Base-by-base conservation (phyloP, 2,797 vertebrate species). In the Adelosebastes latens region DNA sequence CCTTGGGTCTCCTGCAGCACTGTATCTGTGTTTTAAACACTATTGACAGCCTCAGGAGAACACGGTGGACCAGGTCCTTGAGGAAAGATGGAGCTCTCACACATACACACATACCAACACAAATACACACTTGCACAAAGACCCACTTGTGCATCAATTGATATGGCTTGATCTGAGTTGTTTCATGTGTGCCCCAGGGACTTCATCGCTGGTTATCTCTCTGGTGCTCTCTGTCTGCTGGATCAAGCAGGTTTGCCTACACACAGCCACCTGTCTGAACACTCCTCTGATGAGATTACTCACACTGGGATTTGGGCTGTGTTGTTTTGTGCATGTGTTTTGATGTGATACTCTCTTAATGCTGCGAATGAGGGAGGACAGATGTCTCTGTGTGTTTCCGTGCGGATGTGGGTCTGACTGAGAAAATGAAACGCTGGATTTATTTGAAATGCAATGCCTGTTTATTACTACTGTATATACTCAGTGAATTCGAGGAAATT, bases 241-340 rank as follows among this genome's bases (percentile, higher is more conserved):
- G 84, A 89, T 89, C 83, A 88, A 78, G 76, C 71, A 18, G 77
- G 77, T 73, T 74, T 83, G 83, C 82, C 72, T 72, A 70, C 87
- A 82, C 87, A 60, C 63, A 69, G 80, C 84, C 83, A 89, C 91
- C 88, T 90, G 81, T 87, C 72, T 82, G 83, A 82, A 78, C 64
- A 32, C 78, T 31, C 73, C 74, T 85, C 70, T 87, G 87, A 89
- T 88, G 78, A 85, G 82, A 88, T 87, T 90, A 87, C 80, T 87
- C 89, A 71, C 84, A n/a, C 66, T 82, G 87, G 85, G 82, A 85
- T 77, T 84, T 79, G 56, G n/a, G 32, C 71, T 65, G 31, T 68
- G 46, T 52, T 49, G 71, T 52, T 34, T 24, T 39, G 32, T 64
- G 60, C 49, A 39, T 79, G 61, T 77, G 68, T 85, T 83, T 85